phyloP scores from a whole-genome alignment of 2,113 vertebrate genomes.

The Silurus meridionalis region DNA sequence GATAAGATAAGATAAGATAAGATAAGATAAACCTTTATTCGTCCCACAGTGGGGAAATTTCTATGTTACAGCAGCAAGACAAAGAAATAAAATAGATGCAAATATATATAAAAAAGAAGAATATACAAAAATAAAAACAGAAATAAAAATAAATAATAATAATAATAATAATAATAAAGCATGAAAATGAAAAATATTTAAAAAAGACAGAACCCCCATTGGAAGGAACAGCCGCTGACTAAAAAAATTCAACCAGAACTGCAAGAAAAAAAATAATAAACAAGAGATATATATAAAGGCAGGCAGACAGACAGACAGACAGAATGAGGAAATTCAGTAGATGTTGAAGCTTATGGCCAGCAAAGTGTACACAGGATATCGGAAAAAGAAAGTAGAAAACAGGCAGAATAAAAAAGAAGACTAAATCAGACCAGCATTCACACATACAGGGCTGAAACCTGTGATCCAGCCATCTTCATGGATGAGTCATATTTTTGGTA shows the following conservation, averaged over 20 bases:
- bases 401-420: not conserved
- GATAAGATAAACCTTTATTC: too few relatives aligned
- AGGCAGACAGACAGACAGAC: not conserved
- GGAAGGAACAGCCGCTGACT: too few relatives aligned
- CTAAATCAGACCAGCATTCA: constrained; percentile 14
- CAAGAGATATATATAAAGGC: not conserved
- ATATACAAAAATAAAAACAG: too few relatives aligned
- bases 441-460: not conserved
- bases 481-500: constrained; percentile 46
- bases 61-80: too few relatives aligned
- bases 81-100: too few relatives aligned
- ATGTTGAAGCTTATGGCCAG: not conserved
- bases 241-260: too few relatives aligned
- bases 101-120: too few relatives aligned
- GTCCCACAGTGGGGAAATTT: too few relatives aligned
- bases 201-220: not conserved
- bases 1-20: too few relatives aligned
- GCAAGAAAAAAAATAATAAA: not conserved
- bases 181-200: too few relatives aligned
- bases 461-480: constrained; percentile 36
- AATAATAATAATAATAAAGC: too few relatives aligned
- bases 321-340: not conserved
- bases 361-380: not conserved
- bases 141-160: too few relatives aligned
- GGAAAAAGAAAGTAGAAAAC: not conserved